Evolutionary conservation across 2,113 vertebrate species (phyloP), one percentile per base, ranked within the genome.

Genomic region (Raphicerus campestris): DNA sequence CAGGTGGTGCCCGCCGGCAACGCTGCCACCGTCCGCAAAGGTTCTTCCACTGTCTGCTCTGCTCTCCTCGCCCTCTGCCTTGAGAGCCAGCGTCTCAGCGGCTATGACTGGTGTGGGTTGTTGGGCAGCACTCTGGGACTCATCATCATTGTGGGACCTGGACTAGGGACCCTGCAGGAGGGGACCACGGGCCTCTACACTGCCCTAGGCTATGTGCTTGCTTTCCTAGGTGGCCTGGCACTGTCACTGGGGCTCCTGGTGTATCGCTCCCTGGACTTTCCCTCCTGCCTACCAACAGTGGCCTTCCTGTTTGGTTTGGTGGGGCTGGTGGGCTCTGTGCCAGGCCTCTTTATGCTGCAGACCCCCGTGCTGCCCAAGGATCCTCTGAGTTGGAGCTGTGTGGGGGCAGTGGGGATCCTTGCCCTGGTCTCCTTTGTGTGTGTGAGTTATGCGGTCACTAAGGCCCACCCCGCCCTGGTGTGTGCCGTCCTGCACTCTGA

Each of bases 141-240:
- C 47, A 93, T 97, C 63, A 98, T 98, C 96, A 98, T 98, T 85
- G 96, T 98, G 91, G 97, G 96, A 61, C 97, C 98, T n/a, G 98
- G 97, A 86, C 63, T 98, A 58, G 61, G 97, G 55, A 97, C 94
- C 35, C 63, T 98, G 56, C 94, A 97, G 73, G 93, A 97, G 70
- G 96, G 96, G 86, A 96, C 94, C 4, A 94, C 70, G 0, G 97
- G 93, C 16, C 55, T 98, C n/a, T 95, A 97, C 35, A 96, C 97
- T 0, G 87, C 93, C n/a, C 66, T 98, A 4, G 98, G 98, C n/a
- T 98, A 98, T 3, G 86, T 90, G 58, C 87, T 97, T 19, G 96
- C 98, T 32, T 98, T 98, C 96, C 89, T 98, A 77, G 97, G 97
- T 4, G 97, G 98, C 6, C 77, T 98, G 93, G 89, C 97, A 1